Percentiles rank a stretch among this genome's conserved stretches.
phyloP scores from a whole-genome alignment of 2,888 invertebrate species.

The Callyntrura sp. region DNA sequence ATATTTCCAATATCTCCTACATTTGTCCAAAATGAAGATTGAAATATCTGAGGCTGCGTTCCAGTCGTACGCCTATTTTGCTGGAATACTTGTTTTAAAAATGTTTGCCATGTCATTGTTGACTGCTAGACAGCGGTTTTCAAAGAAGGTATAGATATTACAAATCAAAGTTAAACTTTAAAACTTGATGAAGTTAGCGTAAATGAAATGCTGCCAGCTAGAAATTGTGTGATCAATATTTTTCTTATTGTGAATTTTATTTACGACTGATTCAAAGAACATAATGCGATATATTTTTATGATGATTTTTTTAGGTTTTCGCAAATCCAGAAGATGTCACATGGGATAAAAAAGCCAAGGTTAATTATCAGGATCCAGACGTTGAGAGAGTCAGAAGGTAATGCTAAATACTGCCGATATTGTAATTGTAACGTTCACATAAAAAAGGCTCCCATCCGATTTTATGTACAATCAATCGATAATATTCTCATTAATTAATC shows the following conservation, averaged over 20 bases:
- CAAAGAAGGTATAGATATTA: conserved; percentile 85
- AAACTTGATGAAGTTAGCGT: not conserved
- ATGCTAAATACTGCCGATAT: too few relatives aligned
- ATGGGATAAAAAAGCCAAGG: conserved; percentile 85
- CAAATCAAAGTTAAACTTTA: not conserved
- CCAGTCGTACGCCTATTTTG: conserved; percentile 66
- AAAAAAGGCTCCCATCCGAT: not conserved
- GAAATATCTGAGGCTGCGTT: conserved; percentile 61
- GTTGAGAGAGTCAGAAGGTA: conserved; percentile 87
- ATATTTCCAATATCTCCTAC: not conserved
- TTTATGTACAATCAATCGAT: not conserved
- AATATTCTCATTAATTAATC: not conserved
- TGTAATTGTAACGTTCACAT: conserved; percentile 57
- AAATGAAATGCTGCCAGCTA: not conserved
- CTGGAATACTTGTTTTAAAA: conserved; percentile 85
- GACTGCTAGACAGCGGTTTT: conserved; percentile 85
- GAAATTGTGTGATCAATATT: too few relatives aligned
- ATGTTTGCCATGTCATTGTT: conserved; percentile 86
- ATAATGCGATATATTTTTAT: too few relatives aligned
- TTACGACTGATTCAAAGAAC: too few relatives aligned
- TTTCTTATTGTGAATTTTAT: too few relatives aligned
- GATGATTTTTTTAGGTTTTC: conserved; percentile 86
- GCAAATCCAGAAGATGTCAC: conserved; percentile 87
- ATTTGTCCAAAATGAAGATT: conserved; percentile 62
- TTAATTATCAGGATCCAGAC: conserved; percentile 86